phyloP scores from a whole-genome alignment of 2,888 invertebrate genomes.

The Miltochrista miniata region DNA sequence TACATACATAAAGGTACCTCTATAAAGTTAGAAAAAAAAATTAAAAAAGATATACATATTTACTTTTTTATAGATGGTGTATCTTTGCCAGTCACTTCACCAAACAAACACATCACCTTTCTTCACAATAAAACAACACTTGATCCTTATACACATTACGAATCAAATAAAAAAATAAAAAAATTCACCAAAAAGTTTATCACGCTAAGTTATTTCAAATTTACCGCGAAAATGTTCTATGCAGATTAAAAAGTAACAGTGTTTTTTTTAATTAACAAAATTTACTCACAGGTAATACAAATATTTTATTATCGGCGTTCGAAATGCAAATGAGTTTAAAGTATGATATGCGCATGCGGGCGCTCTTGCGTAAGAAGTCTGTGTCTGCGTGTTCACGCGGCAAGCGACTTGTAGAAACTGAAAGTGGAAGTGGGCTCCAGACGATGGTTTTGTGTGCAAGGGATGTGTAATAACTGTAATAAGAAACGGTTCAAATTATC shows the following conservation, averaged over 20 bases:
- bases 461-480: slow-evolving; percentile 40
- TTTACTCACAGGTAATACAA: slow-evolving; percentile 26
- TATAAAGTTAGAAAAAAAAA: too few species aligned
- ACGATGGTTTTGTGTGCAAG: slow-evolving; percentile 33
- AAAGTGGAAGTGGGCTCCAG: slow-evolving; percentile 59
- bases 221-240: slow-evolving; percentile 19
- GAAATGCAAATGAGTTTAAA: slow-evolving; percentile 45
- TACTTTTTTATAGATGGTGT: slow-evolving; percentile 83
- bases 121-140: slow-evolving; percentile 45
- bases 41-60: slow-evolving; percentile 26
- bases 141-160: slow-evolving; percentile 59
- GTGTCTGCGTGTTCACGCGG: slow-evolving; percentile 59
- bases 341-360: slow-evolving; percentile 75
- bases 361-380: slow-evolving; percentile 51
- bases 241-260: too few species aligned
- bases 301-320: slow-evolving; percentile 34
- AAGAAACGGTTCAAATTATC: slow-evolving; percentile 19
- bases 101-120: slow-evolving; percentile 67
- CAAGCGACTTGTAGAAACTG: slow-evolving; percentile 70
- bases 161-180: slow-evolving; percentile 32
- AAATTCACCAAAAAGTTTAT: slow-evolving; percentile 34
- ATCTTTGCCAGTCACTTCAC: slow-evolving; percentile 60
- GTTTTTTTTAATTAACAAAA: slow-evolving; percentile 14
- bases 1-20: too few species aligned
- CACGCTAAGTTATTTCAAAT: slow-evolving; percentile 13